These are phyloP conservation scores for Notolabrus celidotus DNA, from an alignment of 2,797 vertebrate species.

Conservation along the genomic window DNA sequence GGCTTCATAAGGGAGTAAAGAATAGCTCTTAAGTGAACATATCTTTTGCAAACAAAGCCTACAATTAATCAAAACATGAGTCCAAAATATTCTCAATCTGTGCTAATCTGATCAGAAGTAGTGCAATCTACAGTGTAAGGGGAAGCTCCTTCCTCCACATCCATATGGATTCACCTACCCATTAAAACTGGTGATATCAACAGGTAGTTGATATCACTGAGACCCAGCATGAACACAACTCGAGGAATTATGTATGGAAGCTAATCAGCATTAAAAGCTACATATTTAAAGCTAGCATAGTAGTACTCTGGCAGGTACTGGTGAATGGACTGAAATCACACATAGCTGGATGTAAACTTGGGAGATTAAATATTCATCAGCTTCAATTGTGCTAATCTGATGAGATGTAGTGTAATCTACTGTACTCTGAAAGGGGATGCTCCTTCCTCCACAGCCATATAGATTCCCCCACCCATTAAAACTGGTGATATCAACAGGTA, in stretches of 20 bases:
- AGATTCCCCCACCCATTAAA: constrained; percentile 28
- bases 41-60: neutral
- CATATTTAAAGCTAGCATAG: neutral
- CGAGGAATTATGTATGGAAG: constrained; percentile 8
- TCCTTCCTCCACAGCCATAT: neutral
- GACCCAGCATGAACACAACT: constrained; percentile 27
- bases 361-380: neutral
- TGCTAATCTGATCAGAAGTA: neutral
- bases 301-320: neutral
- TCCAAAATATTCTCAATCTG: neutral
- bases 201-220: constrained; percentile 68
- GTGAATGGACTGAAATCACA: neutral
- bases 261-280: constrained; percentile 8
- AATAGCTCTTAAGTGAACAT: too few species aligned
- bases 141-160: constrained; percentile 1
- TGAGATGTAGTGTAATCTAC: neutral
- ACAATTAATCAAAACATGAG: neutral
- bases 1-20: neutral
- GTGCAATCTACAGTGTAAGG: neutral
- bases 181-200: constrained; percentile 60
- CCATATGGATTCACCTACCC: constrained; percentile 21
- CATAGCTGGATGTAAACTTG: constrained; percentile 14
- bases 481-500: constrained; percentile 74
- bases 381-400: neutral
- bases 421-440: neutral